Conservation (phyloP, 2,888 invertebrate species). For the Adelphocoris suturalis region DNA sequence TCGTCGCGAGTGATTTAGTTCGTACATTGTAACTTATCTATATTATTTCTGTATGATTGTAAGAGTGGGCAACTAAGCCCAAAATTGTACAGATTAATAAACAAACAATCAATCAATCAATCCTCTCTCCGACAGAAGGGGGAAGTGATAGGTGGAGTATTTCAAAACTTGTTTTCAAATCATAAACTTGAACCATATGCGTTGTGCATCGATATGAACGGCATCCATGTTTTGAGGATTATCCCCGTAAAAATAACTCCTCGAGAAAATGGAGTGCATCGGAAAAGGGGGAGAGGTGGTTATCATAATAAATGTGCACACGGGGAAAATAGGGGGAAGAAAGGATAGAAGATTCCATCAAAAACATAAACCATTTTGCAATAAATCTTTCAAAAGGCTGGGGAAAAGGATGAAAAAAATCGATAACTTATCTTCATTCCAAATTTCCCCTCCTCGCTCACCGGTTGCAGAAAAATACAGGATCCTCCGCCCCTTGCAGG, state of each 20-base stretch:
- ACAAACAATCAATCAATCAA: too few species aligned
- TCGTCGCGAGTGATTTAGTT: too few species aligned
- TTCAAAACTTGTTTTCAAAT: background rate
- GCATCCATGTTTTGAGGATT: background rate
- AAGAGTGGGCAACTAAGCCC: too few species aligned
- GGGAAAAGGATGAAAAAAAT: background rate
- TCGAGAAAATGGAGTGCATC: background rate
- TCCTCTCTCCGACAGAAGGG: too few species aligned
- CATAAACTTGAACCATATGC: background rate
- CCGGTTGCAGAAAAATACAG: background rate
- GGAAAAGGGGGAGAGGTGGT: background rate
- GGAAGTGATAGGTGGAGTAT: too few species aligned
- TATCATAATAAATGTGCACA: constrained; percentile 43
- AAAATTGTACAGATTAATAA: too few species aligned
- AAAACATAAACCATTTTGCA: constrained; percentile 47
- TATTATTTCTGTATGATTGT: too few species aligned
- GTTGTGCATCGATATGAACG: background rate
- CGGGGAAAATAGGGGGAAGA: constrained; percentile 4
- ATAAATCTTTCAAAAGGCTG: constrained; percentile 38
- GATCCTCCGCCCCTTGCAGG: background rate
- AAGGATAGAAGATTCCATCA: constrained; percentile 28
- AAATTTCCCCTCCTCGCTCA: background rate
- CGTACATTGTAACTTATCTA: too few species aligned
- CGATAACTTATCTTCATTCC: constrained; percentile 40
- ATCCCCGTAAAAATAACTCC: constrained; percentile 23